phyloP scores from a whole-genome alignment of 2,797 vertebrate genomes.

The Cryptoprocta ferox region DNA sequence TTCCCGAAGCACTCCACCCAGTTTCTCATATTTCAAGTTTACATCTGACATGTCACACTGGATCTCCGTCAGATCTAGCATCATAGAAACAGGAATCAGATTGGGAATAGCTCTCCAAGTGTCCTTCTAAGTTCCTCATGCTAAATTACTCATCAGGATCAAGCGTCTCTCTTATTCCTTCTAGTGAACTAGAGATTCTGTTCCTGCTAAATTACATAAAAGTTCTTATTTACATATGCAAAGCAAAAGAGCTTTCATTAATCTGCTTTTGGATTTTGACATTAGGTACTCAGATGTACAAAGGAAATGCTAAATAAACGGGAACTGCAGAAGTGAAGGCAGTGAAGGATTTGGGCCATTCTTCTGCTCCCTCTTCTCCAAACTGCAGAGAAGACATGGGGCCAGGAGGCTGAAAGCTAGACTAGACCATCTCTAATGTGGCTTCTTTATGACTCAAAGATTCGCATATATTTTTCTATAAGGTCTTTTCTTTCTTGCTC shows the following conservation, averaged over 20 bases:
- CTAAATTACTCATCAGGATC: conserved; percentile 49
- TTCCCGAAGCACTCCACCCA: conserved; percentile 90
- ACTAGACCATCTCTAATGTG: neutral
- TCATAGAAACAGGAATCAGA: conserved; percentile 68
- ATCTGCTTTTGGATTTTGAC: conserved; percentile 41
- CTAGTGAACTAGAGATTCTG: conserved; percentile 4
- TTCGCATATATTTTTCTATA: neutral
- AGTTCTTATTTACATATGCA: conserved; percentile 39
- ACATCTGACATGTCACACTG: conserved; percentile 95
- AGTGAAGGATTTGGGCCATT: neutral
- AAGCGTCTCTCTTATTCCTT: conserved; percentile 33
- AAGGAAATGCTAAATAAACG: conserved; percentile 7
- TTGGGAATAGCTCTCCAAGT: neutral
- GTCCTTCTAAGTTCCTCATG: neutral
- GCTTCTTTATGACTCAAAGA: conserved; percentile 46
- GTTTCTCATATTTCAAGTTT: conserved; percentile 89
- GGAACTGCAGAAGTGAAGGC: neutral
- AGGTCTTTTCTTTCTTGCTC: neutral
- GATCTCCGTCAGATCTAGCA: conserved; percentile 95
- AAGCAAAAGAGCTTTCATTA: conserved; percentile 55
- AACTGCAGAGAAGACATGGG: conserved; percentile 16
- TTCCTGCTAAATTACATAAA: conserved; percentile 49
- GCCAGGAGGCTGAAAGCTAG: neutral
- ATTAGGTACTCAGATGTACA: conserved; percentile 22
- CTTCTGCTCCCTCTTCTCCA: conserved; percentile 28